Percentiles rank a stretch among this genome's conserved stretches.
These are phyloP conservation scores for Drepana falcataria DNA, from an alignment of 2,888 invertebrate genomes.

Conservation along the genomic window DNA sequence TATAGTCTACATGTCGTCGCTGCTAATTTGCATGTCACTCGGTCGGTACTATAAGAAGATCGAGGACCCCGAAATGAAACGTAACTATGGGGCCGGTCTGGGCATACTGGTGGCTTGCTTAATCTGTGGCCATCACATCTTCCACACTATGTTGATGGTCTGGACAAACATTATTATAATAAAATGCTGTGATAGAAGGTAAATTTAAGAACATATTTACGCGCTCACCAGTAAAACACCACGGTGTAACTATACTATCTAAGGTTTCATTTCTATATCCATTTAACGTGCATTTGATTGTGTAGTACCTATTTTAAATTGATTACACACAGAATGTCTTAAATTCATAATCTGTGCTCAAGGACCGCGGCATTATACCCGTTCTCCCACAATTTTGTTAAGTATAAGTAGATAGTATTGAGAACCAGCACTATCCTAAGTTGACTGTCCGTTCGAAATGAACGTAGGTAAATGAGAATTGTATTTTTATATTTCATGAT, in stretches of 20 bases:
- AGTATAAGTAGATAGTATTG: no score
- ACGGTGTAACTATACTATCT: no score
- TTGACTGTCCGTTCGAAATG: no score
- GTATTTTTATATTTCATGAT: slow-evolving; percentile 5
- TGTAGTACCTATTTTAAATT: no score
- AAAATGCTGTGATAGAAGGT: slow-evolving; percentile 76
- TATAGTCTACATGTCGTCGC: slow-evolving; percentile 40
- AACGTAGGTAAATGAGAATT: not conserved
- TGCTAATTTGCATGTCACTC: slow-evolving; percentile 73
- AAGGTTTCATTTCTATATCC: no score
- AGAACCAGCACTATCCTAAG: no score
- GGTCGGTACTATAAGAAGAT: slow-evolving; percentile 80
- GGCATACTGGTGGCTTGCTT: slow-evolving; percentile 78
- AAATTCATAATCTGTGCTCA: no score
- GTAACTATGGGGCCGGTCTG: slow-evolving; percentile 79
- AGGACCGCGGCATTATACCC: no score
- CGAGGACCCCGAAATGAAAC: slow-evolving; percentile 63
- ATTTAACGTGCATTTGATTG: no score
- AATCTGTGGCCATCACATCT: slow-evolving; percentile 79
- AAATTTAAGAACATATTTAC: slow-evolving; percentile 21
- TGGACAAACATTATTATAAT: slow-evolving; percentile 81
- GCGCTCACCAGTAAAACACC: no score
- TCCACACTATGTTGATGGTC: slow-evolving; percentile 79
- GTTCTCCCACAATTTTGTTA: no score
- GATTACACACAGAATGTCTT: no score